Conservation (phyloP, 2,797 vertebrate genomes). For the Bradypodion pumilum region DNA sequence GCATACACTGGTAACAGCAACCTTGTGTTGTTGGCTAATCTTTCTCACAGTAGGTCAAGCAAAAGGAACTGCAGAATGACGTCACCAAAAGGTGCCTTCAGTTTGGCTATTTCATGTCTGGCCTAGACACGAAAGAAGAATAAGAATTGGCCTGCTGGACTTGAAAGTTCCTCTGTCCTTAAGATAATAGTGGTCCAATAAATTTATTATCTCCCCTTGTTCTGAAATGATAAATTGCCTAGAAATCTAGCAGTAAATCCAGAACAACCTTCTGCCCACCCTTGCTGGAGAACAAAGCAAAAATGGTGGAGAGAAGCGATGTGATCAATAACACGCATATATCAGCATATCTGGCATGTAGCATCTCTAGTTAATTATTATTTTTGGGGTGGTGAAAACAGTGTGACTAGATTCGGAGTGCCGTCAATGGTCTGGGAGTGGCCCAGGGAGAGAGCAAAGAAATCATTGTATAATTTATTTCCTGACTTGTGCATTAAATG, state of each 20-base stretch:
- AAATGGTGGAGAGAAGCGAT: no score
- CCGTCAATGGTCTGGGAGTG: neutral
- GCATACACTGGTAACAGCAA: no score
- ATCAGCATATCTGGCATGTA: rapidly evolving
- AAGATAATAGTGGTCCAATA: no score
- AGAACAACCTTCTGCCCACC: neutral
- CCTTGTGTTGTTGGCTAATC: no score
- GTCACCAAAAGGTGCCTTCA: no score
- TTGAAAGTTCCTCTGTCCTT: no score
- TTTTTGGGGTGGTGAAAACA: neutral
- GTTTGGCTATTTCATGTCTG: no score
- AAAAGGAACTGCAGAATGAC: no score
- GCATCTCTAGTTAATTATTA: neutral
- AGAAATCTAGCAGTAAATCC: neutral
- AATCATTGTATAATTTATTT: neutral
- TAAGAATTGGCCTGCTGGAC: no score
- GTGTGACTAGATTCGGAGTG: neutral
- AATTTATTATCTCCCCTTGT: no score
- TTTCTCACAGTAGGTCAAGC: no score
- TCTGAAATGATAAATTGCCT: neutral
- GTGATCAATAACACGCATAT: neutral
- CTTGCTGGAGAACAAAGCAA: neutral
- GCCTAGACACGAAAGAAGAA: no score
- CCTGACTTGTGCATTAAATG: neutral
- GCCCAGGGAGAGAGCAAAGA: neutral